Evolutionary conservation across 2,888 invertebrate genomes (phyloP).

Genomic region (Caenorhabditis virilis): DNA sequence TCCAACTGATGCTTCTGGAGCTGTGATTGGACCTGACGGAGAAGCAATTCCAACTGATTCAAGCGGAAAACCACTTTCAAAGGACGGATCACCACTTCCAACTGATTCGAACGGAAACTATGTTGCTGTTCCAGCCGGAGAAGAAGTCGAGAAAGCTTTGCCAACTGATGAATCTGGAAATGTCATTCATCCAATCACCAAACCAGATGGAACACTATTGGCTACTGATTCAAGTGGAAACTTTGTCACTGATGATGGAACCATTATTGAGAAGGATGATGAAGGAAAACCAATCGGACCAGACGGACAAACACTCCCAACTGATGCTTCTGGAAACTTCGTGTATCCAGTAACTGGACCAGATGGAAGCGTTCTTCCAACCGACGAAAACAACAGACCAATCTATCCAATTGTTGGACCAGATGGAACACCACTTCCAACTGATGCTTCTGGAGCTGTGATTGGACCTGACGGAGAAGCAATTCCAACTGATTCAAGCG

Average conservation of each 20-base stretch:
- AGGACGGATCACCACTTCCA: constrained; percentile 38
- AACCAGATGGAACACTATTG: constrained; percentile 23
- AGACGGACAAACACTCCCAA: constrained; percentile 32
- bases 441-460: constrained; percentile 28
- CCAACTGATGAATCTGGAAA: constrained; percentile 39
- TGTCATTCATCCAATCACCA: constrained; percentile 21
- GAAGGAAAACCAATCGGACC: constrained; percentile 33
- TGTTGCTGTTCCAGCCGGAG: constrained; percentile 14
- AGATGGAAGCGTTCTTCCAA: constrained; percentile 37
- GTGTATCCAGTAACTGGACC: constrained; percentile 37
- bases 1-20: constrained; percentile 26
- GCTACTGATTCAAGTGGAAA: constrained; percentile 27
- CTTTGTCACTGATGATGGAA: constrained; percentile 22
- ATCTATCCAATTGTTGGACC: constrained; percentile 38
- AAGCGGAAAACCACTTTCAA: constrained; percentile 5
- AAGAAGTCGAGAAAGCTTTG: constrained; percentile 7
- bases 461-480: constrained; percentile 34
- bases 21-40: constrained; percentile 41
- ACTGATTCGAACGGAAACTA: constrained; percentile 24
- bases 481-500: constrained; percentile 41
- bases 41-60: constrained; percentile 44
- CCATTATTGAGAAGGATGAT: constrained; percentile 29
- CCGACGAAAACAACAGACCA: constrained; percentile 33
- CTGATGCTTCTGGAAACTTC: constrained; percentile 41
- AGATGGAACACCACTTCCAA: constrained; percentile 39